phyloP scores from a whole-genome alignment of 23 tunicate genomes.

The Ascidia mentula region DNA sequence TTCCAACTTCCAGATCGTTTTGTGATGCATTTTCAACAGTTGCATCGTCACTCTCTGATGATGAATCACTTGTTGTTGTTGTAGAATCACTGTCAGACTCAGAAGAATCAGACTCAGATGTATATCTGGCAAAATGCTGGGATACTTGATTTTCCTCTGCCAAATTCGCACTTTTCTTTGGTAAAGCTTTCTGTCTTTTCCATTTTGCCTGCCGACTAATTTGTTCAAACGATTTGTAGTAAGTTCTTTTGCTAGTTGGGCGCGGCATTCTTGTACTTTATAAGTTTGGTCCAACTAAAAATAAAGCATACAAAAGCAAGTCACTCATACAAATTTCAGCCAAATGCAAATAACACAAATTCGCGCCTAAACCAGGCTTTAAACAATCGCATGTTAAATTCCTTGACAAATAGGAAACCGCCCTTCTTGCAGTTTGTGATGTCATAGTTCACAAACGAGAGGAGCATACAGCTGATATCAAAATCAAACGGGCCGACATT shows the following conservation, averaged over 20 bases:
- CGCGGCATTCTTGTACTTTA: background rate
- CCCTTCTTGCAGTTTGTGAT: background rate
- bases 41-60: too few relatives aligned
- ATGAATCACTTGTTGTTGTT: too few relatives aligned
- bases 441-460: background rate
- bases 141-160: background rate
- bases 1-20: background rate
- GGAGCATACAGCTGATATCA: background rate
- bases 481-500: background rate
- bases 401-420: background rate
- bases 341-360: background rate
- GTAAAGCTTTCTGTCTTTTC: background rate
- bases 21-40: background rate
- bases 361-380: background rate
- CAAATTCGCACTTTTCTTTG: background rate
- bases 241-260: background rate
- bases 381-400: background rate
- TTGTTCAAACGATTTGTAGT: background rate
- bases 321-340: background rate
- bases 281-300: background rate
- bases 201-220: background rate
- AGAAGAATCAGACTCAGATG: background rate
- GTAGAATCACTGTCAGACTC: too few relatives aligned
- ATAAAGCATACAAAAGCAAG: background rate
- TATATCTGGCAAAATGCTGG: background rate